A percentile compares a stretch with the other conserved stretches of the same genome.
Evolutionary conservation across 2,113 vertebrate genomes (phyloP).

Genomic region (Laterallus jamaicensis): DNA sequence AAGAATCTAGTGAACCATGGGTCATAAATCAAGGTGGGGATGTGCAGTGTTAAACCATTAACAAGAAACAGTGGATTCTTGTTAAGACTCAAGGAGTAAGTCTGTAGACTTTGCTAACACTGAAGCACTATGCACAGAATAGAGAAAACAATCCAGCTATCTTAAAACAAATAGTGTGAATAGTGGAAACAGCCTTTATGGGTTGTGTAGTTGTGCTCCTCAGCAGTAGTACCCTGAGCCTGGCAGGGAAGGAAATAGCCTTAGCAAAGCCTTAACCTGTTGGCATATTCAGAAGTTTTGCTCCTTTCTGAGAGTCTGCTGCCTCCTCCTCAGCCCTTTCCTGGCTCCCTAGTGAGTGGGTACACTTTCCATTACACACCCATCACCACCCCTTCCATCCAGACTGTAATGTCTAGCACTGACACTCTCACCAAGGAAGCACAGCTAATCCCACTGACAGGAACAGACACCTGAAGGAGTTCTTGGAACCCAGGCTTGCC

Average conservation of each 20-base stretch:
- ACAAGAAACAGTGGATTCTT: constrained; percentile 19
- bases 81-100: neutral
- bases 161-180: neutral
- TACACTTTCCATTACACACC: neutral
- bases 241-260: neutral
- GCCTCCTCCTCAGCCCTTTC: neutral
- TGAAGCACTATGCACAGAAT: constrained; percentile 24
- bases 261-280: neutral
- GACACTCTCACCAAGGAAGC: neutral
- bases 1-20: neutral
- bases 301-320: neutral
- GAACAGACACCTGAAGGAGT: neutral
- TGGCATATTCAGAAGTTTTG: neutral
- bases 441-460: neutral
- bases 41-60: neutral
- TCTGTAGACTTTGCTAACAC: neutral
- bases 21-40: neutral
- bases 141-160: neutral
- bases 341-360: neutral
- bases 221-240: neutral
- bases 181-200: neutral
- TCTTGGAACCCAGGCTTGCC: neutral
- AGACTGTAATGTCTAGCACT: neutral
- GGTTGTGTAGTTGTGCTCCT: neutral
- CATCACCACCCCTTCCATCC: neutral